Base-by-base conservation (phyloP, 2,797 vertebrate species). In the Mormyrus proboscirostris region DNA sequence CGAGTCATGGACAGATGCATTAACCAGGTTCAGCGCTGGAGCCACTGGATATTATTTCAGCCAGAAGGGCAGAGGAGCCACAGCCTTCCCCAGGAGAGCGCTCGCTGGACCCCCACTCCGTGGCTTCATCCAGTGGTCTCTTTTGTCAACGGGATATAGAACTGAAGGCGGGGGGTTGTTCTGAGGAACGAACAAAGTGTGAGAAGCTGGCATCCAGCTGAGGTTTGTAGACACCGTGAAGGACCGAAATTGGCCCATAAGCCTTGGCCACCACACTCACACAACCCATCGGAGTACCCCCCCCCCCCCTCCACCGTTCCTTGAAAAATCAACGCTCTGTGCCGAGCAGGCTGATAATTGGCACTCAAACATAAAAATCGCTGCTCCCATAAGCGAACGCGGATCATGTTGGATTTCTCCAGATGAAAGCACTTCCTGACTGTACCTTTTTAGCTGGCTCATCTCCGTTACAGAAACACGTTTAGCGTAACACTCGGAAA, bases 31-130 rank as follows among this genome's bases (percentile, higher is more conserved):
- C 96, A 94, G 89, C 91, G 95, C 95, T 96, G 96, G 97, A 97
- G 97, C 97, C 97, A 97, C 96, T 96, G 97, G 95, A 95, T 97
- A 97, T 97, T 97, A 96, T 96, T 97, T 96, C 96, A 97, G 95
- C 95, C 96, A 95, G 94, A 95, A 96, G 96, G 92, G 95, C 94
- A 93, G 92, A 94, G 95, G 94, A 95, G 95, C 95, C 94, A 95
- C 95, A 95, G 94, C 91, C 92, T 95, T 95, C 95, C 96, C 95
- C 95, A 94, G 95, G 95, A 93, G 90, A 92, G 94, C 94, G 94
- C 95, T 95, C 94, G 94, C 95, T 94, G 94, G 94, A 92, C 93
- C 92, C 93, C 94, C 93, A 94, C 94, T 93, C 93, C 93, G 93
- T 94, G 94, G 94, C 93, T 92, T 95, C 94, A 94, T 95, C 94